phyloP scores from a whole-genome alignment of 2,888 invertebrate species.

The Lysandra bellargus region DNA sequence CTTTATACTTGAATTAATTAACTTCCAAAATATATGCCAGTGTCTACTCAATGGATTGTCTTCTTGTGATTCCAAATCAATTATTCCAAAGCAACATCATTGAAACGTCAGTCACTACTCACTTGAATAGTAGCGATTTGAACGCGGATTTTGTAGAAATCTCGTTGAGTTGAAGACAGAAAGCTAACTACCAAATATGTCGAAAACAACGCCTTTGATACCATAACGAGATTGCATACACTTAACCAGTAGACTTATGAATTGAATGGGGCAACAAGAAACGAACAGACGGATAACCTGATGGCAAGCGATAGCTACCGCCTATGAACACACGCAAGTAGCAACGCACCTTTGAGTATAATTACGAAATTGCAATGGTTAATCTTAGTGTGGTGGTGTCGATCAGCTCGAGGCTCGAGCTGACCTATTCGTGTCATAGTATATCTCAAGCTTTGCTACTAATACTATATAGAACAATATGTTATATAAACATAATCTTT shows the following conservation, averaged over 20 bases:
- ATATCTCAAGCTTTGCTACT: too few species aligned
- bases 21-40: background rate
- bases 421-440: too few species aligned
- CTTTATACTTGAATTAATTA: too few species aligned
- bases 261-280: background rate
- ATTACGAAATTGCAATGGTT: too few species aligned
- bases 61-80: background rate
- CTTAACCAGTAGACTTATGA: too few species aligned
- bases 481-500: too few species aligned
- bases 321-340: too few species aligned
- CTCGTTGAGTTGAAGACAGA: background rate
- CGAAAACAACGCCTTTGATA: background rate
- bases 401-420: too few species aligned
- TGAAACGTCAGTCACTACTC: background rate
- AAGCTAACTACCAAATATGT: background rate
- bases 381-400: too few species aligned
- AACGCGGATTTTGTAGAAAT: background rate
- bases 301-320: too few species aligned
- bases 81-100: background rate
- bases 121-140: background rate
- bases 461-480: too few species aligned
- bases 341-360: too few species aligned
- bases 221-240: background rate
- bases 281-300: background rate
- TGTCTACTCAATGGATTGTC: background rate